Conservation (phyloP, 1,140 invertebrate genomes). For the Hydropsyche tenuis region DNA sequence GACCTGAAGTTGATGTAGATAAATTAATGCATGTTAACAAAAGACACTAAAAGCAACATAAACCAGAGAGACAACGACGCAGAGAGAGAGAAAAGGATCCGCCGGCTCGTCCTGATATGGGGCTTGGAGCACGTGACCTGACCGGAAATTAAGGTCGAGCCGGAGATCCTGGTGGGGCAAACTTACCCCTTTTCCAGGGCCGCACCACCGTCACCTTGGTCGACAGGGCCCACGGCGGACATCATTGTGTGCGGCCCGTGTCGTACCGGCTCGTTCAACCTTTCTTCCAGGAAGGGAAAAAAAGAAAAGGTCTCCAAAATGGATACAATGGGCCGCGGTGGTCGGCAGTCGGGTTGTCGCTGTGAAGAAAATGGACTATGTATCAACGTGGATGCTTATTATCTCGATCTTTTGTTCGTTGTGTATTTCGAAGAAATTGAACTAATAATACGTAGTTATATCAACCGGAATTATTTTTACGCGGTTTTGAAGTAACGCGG, state of each 20-base stretch:
- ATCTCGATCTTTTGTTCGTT: not conserved
- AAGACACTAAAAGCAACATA: constrained; percentile 50
- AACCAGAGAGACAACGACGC: constrained; percentile 33
- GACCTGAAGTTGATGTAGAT: constrained; percentile 48
- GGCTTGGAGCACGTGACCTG: constrained; percentile 47
- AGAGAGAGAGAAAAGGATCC: constrained; percentile 44
- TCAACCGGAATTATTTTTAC: too few relatives aligned
- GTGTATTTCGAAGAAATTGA: not conserved
- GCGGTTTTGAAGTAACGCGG: too few relatives aligned
- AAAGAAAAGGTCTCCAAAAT: constrained; percentile 9
- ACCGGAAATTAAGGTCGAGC: constrained; percentile 49
- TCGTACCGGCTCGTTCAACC: not conserved
- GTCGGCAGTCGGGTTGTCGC: not conserved
- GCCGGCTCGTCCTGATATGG: constrained; percentile 39
- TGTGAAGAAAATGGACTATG: constrained; percentile 14
- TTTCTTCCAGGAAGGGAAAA: constrained; percentile 1
- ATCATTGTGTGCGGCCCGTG: constrained; percentile 15
- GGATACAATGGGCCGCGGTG: not conserved
- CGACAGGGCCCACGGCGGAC: not conserved
- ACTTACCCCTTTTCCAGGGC: not conserved
- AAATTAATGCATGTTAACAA: constrained; percentile 50
- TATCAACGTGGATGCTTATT: constrained; percentile 4
- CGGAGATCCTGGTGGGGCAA: constrained; percentile 12
- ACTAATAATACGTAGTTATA: constrained; percentile 7
- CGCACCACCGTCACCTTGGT: not conserved